Evolutionary conservation across 1,140 invertebrate species (phyloP).

Genomic region (Meloidogyne hapla): DNA sequence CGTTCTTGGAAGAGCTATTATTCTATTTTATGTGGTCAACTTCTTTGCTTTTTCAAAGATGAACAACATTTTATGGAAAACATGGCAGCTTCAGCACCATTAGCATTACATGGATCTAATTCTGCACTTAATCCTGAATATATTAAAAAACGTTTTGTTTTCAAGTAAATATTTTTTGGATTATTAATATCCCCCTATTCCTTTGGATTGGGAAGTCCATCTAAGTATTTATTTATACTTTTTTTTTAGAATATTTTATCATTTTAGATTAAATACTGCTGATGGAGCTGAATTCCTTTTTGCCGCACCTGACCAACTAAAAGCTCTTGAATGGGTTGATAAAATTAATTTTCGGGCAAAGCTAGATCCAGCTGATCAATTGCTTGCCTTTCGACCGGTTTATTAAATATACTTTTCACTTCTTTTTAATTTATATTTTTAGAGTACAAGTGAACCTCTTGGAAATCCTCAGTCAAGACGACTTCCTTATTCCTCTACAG

Average conservation of each 20-base stretch:
- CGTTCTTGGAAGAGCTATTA: slow-evolving; percentile 93
- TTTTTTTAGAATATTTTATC: too few relatives aligned
- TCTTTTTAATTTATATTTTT: neutral
- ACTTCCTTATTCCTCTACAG: neutral
- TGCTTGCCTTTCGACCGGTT: slow-evolving; percentile 25
- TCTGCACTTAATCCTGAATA: slow-evolving; percentile 74
- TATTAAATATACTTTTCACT: neutral
- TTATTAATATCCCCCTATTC: neutral
- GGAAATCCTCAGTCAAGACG: neutral
- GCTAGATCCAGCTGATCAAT: slow-evolving; percentile 74
- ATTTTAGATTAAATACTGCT: slow-evolving; percentile 63
- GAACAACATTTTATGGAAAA: slow-evolving; percentile 75
- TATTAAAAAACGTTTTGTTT: slow-evolving; percentile 89
- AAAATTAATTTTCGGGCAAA: slow-evolving; percentile 90
- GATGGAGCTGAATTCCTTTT: slow-evolving; percentile 92
- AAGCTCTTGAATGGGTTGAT: slow-evolving; percentile 87
- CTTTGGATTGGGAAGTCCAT: too few relatives aligned
- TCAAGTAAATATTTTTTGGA: slow-evolving; percentile 68
- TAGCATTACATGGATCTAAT: slow-evolving; percentile 72
- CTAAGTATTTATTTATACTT: too few relatives aligned
- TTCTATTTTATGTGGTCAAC: slow-evolving; percentile 88
- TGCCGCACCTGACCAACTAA: slow-evolving; percentile 72
- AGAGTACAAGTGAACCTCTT: slow-evolving; percentile 19
- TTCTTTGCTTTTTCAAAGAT: slow-evolving; percentile 94
- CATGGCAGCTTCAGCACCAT: slow-evolving; percentile 83